A percentile compares a stretch with the other conserved stretches of the same genome.
Conservation (phyloP, 2,113 vertebrate genomes). For the Oreocharis arfaki region DNA sequence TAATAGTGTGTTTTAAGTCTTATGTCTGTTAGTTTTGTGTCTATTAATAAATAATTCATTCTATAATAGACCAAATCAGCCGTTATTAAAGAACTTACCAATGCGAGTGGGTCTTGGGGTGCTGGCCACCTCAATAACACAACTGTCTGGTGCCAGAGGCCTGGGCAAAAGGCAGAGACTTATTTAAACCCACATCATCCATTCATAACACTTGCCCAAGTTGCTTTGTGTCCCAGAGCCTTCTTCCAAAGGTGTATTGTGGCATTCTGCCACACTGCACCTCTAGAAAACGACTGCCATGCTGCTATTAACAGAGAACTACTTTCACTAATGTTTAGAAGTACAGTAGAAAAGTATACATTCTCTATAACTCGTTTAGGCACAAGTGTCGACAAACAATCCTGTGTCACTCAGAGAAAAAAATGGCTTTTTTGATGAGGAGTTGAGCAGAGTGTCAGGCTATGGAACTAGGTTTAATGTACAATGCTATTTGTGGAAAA, state of each 20-base stretch:
- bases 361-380: not conserved
- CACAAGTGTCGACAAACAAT: accelerated
- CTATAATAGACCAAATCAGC: too few species aligned
- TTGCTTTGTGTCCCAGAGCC: not conserved
- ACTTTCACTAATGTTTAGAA: not conserved
- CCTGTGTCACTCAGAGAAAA: not conserved
- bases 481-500: not conserved
- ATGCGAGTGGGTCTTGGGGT: too few species aligned
- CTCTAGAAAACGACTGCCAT: not conserved
- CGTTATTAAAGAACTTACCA: too few species aligned
- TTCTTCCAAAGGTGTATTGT: not conserved
- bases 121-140: too few species aligned
- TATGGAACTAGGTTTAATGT: not conserved
- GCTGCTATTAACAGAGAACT: not conserved
- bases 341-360: not conserved
- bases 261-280: not conserved
- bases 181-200: too few species aligned
- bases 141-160: too few species aligned
- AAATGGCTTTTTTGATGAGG: not conserved
- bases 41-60: too few species aligned
- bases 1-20: too few species aligned
- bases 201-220: not conserved
- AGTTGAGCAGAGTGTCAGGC: not conserved
- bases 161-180: too few species aligned
- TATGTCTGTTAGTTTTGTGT: too few species aligned